These are phyloP conservation scores for Myripristis jacobus DNA, from an alignment of 2,797 vertebrate species.

Conservation along the genomic window DNA sequence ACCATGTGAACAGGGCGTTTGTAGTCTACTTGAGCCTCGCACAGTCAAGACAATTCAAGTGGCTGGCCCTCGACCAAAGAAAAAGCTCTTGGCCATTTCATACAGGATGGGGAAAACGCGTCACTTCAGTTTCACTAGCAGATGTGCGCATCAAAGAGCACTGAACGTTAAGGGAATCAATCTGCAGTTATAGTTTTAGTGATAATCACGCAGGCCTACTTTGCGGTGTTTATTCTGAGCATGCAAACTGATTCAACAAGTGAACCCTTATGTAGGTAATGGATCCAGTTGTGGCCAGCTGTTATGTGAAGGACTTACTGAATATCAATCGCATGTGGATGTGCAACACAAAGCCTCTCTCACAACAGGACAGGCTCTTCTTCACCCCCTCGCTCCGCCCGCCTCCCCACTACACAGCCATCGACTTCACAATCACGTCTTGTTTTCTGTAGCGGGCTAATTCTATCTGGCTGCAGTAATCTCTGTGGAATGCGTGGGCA, in stretches of 20 bases:
- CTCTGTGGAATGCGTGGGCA: constrained; percentile 48
- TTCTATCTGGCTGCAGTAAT: constrained; percentile 43
- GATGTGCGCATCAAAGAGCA: too few species aligned
- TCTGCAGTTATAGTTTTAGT: too few species aligned
- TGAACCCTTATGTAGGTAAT: neutral
- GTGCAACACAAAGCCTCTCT: neutral
- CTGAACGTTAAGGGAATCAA: too few species aligned
- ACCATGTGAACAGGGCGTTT: too few species aligned
- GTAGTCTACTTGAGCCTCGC: too few species aligned
- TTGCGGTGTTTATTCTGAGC: neutral
- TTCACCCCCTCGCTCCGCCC: neutral
- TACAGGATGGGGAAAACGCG: too few species aligned
- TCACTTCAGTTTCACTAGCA: too few species aligned
- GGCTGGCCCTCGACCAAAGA: too few species aligned
- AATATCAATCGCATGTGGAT: neutral
- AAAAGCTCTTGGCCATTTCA: too few species aligned
- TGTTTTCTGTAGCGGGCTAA: constrained; percentile 26
- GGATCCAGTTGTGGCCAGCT: neutral
- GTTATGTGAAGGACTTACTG: neutral
- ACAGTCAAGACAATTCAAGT: too few species aligned
- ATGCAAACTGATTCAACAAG: neutral
- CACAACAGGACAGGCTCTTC: neutral
- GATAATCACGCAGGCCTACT: too few species aligned
- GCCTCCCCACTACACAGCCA: neutral
- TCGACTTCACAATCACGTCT: constrained; percentile 20